phyloP scores from a whole-genome alignment of 2,888 invertebrate genomes.

The Deroplatys truncata region DNA sequence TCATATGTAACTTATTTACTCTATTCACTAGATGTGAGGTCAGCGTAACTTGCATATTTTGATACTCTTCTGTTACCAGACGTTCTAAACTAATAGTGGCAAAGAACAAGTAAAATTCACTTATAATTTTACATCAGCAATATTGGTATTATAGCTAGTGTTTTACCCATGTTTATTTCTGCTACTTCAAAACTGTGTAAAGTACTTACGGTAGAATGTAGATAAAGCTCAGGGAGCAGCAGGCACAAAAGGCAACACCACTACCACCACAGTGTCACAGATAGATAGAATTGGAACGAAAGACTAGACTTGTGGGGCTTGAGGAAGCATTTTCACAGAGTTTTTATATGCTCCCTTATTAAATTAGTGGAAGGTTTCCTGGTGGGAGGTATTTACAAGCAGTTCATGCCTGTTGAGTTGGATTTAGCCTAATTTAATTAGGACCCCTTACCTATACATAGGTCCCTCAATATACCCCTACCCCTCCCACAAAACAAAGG shows the following conservation, averaged over 20 bases:
- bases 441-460: not conserved
- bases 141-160: too few relatives aligned
- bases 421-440: not conserved
- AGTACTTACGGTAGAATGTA: not conserved
- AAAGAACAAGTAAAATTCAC: too few relatives aligned
- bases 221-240: not conserved
- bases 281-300: not conserved
- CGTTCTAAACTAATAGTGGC: too few relatives aligned
- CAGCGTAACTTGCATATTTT: too few relatives aligned
- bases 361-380: slow-evolving; percentile 11
- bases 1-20: too few relatives aligned
- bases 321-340: not conserved
- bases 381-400: not conserved
- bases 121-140: too few relatives aligned
- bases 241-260: not conserved
- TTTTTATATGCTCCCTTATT: slow-evolving; percentile 14
- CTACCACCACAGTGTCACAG: not conserved
- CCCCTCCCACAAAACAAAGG: not conserved
- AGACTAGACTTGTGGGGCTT: slow-evolving; percentile 21
- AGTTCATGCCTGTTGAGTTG: not conserved
- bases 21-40: too few relatives aligned
- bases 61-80: too few relatives aligned
- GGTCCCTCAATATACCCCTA: not conserved
- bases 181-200: not conserved
- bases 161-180: too few relatives aligned